phyloP scores from a whole-genome alignment of 2,113 vertebrate genomes.

The Sebastes schlegelii region DNA sequence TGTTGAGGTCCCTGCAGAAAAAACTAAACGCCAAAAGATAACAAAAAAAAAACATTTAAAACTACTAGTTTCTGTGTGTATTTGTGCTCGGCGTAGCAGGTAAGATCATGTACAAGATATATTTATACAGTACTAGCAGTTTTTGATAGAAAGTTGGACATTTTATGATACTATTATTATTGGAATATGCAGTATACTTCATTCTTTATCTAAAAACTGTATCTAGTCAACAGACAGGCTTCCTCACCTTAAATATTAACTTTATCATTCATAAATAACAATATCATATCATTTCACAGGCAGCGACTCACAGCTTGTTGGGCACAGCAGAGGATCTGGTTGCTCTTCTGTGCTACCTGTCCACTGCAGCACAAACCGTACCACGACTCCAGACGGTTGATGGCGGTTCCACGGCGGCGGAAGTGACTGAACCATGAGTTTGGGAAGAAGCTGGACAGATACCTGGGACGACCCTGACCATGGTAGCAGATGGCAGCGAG shows the following conservation, averaged over 20 bases:
- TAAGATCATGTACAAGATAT: not conserved
- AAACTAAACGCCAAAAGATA: not conserved
- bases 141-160: not conserved
- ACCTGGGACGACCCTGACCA: slow-evolving; percentile 64
- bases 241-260: not conserved
- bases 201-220: not conserved
- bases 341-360: not conserved
- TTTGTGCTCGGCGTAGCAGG: not conserved
- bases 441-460: slow-evolving; percentile 79
- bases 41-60: not conserved
- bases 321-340: slow-evolving; percentile 78
- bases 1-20: not conserved
- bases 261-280: not conserved
- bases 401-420: slow-evolving; percentile 77
- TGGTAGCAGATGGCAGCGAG: slow-evolving; percentile 78
- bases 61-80: not conserved
- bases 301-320: slow-evolving; percentile 80
- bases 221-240: not conserved
- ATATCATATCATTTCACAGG: not conserved
- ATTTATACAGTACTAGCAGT: not conserved
- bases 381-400: slow-evolving; percentile 83
- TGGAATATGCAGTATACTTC: not conserved
- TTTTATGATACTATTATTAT: not conserved
- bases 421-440: slow-evolving; percentile 76
- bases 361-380: slow-evolving; percentile 76